These are phyloP conservation scores for Drosophila fulvimacula DNA, from an alignment of 2,888 invertebrate species.

Conservation along the genomic window DNA sequence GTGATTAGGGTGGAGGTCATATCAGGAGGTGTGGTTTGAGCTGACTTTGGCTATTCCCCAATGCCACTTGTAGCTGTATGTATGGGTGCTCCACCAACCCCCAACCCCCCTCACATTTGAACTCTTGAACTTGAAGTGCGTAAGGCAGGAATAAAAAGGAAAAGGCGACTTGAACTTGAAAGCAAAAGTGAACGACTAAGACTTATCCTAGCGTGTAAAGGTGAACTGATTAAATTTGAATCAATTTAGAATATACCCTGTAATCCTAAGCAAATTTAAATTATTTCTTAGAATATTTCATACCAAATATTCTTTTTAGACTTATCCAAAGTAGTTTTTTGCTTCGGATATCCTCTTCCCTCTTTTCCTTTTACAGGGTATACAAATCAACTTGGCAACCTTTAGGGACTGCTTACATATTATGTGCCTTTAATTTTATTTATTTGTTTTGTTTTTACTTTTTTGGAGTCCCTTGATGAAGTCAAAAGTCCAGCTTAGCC, in stretches of 20 bases:
- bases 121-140: slow-evolving; percentile 56
- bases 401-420: slow-evolving; percentile 35
- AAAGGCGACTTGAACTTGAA: not conserved
- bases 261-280: not conserved
- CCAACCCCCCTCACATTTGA: slow-evolving; percentile 34
- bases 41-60: slow-evolving; percentile 40
- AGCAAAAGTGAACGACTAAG: not conserved
- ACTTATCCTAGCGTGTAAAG: not conserved
- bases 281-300: not conserved
- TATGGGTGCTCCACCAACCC: not conserved
- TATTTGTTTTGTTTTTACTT: slow-evolving; percentile 45
- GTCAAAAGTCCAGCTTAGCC: slow-evolving; percentile 38
- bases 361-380: slow-evolving; percentile 6
- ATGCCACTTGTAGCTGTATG: slow-evolving; percentile 65
- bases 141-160: slow-evolving; percentile 24
- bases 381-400: slow-evolving; percentile 6
- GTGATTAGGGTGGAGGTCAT: slow-evolving; percentile 10
- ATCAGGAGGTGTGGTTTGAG: not conserved
- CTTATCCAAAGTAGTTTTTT: not conserved
- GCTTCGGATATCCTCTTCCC: no score
- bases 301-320: not conserved
- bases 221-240: not conserved
- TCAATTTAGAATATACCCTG: not conserved
- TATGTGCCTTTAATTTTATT: slow-evolving; percentile 53
- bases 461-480: slow-evolving; percentile 20